phyloP scores from a whole-genome alignment of 2,113 vertebrate species.

The Mobula hypostoma region DNA sequence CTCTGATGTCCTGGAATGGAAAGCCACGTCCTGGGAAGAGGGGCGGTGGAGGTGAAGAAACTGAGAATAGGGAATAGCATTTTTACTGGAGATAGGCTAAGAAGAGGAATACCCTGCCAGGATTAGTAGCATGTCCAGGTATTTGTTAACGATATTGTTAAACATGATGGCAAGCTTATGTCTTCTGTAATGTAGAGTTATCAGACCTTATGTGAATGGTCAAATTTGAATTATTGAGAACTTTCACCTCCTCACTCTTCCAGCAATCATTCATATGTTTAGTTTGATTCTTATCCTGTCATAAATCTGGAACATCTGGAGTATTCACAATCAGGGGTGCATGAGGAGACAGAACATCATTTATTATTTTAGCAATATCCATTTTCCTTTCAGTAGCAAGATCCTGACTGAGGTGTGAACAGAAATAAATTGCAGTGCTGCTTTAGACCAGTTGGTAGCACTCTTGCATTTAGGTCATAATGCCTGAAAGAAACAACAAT shows the following conservation, averaged over 20 bases:
- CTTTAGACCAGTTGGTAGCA: background rate
- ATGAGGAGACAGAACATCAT: background rate
- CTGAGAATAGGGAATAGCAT: no score
- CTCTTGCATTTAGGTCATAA: background rate
- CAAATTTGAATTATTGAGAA: background rate
- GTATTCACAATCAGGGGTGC: background rate
- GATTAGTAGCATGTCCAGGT: background rate
- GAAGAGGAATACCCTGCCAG: no score
- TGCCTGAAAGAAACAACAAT: background rate
- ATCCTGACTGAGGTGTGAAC: background rate
- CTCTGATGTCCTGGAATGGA: no score
- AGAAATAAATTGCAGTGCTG: background rate
- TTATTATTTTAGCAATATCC: background rate
- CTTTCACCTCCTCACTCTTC: background rate
- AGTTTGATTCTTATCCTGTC: background rate
- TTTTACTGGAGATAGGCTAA: no score
- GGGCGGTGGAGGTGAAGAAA: no score
- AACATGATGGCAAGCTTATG: background rate
- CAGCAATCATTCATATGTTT: background rate
- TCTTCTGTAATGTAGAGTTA: background rate
- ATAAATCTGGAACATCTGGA: background rate
- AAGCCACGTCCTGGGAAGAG: no score
- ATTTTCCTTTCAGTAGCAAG: background rate
- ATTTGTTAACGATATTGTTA: background rate
- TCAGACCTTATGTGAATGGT: background rate